These are phyloP conservation scores for Enteromius anoplus DNA, from an alignment of 2,797 vertebrate species.

Conservation along the genomic window DNA sequence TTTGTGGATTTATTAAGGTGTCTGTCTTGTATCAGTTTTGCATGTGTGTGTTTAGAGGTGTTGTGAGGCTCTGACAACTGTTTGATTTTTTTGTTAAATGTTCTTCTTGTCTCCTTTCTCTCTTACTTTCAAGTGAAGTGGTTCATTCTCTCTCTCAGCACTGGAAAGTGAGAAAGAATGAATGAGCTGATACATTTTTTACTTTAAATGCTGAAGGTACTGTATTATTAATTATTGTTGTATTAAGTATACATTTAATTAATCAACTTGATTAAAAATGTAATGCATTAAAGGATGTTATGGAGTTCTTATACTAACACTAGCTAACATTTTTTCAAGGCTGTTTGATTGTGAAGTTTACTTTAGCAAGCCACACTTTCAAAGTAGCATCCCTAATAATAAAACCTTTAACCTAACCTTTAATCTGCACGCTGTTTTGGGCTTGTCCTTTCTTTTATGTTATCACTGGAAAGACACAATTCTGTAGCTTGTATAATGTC, in stretches of 20 bases:
- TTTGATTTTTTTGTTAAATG: conserved; percentile 22
- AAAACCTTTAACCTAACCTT: background rate
- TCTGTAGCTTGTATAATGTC: background rate
- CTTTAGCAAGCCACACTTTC: background rate
- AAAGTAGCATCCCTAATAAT: background rate
- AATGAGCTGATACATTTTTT: background rate
- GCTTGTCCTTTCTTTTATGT: background rate
- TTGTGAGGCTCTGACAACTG: conserved; percentile 34
- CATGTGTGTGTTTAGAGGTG: conserved; percentile 36
- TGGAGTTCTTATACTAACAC: background rate
- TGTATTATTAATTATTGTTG: background rate
- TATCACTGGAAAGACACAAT: background rate
- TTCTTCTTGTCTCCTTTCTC: conserved; percentile 15
- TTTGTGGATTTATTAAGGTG: conserved; percentile 26
- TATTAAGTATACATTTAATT: background rate
- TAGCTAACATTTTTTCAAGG: background rate
- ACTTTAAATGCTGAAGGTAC: background rate
- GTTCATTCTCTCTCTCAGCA: background rate
- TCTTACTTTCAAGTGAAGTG: background rate
- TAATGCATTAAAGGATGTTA: background rate
- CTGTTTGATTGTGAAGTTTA: background rate
- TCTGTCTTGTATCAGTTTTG: conserved; percentile 18
- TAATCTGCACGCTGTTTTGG: background rate
- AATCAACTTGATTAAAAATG: background rate
- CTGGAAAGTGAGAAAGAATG: background rate